Base-by-base conservation (phyloP, 2,888 invertebrate genomes). In the Heliconius aoede region DNA sequence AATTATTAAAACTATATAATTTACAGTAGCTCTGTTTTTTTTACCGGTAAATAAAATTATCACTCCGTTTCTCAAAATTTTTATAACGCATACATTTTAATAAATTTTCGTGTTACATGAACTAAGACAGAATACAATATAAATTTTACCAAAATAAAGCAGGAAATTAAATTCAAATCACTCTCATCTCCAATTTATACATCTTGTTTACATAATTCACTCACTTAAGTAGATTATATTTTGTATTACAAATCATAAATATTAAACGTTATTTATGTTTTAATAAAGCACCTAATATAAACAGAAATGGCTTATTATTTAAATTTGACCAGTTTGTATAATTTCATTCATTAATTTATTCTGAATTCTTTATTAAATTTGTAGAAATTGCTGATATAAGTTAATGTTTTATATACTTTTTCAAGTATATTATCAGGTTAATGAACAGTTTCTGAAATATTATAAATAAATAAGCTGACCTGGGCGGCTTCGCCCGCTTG, bases 231-330 rank as follows among this genome's bases (percentile, higher is more conserved):
- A 68, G 46, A 68, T 71, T 62, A 75, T 51, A 46, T 62, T 75
- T 75, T 75, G 51, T 71, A 30, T 61, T 62, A 71, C 62, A 71
- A 62, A 75, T 75, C 75, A 75, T 75, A 71, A 71, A 71, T 71
- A 75, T 71, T 61, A 61, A 72, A 72, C 72, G 26, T 58, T 71
- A 75, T 26, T 24, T 36, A 62, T 26, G 62, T 46, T 68, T 68
- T 68, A 68, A 65, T 67, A 51, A 51, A 46, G 62, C 40, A 36
- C 26, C n/a, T 32, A 69, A 75, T 69, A 62, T 75, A 71, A 74
- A 68, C 36, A 55, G 26, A 65, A n/a, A 74, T 28, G 60, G 40
- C 28, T 74, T 46, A 61, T 69, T 75, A 71, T 62, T 58, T 15
- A 68, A 71, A 71, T 69, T 61, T 28, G 62, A n/a, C 21, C 62